Evolutionary conservation across 1,140 invertebrate species (phyloP).

Genomic region (Rhynchophorus ferrugineus): DNA sequence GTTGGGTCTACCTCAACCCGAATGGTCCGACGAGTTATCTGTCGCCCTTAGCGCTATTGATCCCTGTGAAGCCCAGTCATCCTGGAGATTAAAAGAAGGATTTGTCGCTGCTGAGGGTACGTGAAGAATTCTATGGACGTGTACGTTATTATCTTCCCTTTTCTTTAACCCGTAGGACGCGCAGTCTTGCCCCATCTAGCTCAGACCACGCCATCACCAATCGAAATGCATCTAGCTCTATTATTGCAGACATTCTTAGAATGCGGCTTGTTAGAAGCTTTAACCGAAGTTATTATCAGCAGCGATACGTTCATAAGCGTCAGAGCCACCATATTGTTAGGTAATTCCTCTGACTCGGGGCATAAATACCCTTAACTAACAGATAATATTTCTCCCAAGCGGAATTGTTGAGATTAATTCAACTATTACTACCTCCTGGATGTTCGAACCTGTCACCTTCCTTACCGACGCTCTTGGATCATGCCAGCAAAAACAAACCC

Average conservation of each 20-base stretch:
- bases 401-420: slow-evolving; percentile 78
- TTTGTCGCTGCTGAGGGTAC: slow-evolving; percentile 91
- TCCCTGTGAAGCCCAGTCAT: slow-evolving; percentile 69
- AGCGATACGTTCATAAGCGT: slow-evolving; percentile 84
- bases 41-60: slow-evolving; percentile 80
- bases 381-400: slow-evolving; percentile 39
- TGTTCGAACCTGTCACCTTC: slow-evolving; percentile 74
- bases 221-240: slow-evolving; percentile 84
- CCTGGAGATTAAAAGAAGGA: slow-evolving; percentile 83
- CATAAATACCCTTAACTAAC: too few species aligned
- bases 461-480: slow-evolving; percentile 68
- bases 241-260: slow-evolving; percentile 82
- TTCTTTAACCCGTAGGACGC: too few species aligned
- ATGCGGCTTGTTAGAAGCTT: slow-evolving; percentile 76
- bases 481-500: slow-evolving; percentile 67
- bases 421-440: slow-evolving; percentile 74
- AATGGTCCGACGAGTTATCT: slow-evolving; percentile 86
- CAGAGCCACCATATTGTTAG: slow-evolving; percentile 80
- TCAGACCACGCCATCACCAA: slow-evolving; percentile 78
- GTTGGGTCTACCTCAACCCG: slow-evolving; percentile 72
- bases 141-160: too few species aligned
- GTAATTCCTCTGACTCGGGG: slow-evolving; percentile 35
- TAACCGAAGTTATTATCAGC: slow-evolving; percentile 85
- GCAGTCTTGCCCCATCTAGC: slow-evolving; percentile 74
- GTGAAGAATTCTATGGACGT: too few species aligned